Conservation (phyloP, 2,797 vertebrate genomes). For the Xenentodon cancila region DNA sequence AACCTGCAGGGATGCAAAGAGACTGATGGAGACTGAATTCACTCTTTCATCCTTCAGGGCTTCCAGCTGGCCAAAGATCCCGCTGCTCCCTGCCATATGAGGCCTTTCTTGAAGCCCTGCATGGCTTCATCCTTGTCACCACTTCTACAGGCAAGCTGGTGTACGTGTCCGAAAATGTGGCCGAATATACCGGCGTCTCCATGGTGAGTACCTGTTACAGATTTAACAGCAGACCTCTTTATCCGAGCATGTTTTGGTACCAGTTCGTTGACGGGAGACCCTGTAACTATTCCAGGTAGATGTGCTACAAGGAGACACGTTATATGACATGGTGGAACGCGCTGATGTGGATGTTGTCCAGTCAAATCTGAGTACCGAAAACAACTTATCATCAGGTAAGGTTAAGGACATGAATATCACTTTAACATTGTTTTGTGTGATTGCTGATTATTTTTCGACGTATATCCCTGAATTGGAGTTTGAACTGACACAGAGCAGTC, state of each 20-base stretch:
- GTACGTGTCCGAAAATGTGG: conserved; percentile 87
- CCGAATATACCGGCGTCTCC: conserved; percentile 83
- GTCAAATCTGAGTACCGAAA: conserved; percentile 69
- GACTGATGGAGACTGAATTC: conserved; percentile 33
- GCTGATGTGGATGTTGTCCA: conserved; percentile 53
- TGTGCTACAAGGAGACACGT: conserved; percentile 19
- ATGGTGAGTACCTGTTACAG: conserved; percentile 80
- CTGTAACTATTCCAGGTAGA: conserved; percentile 12
- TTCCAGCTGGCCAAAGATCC: conserved; percentile 29
- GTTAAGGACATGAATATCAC: conserved; percentile 54
- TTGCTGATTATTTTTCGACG: too few species aligned
- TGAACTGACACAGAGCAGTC: too few species aligned
- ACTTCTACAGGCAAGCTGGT: conserved; percentile 80
- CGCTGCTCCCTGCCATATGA: conserved; percentile 49
- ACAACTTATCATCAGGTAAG: conserved; percentile 70
- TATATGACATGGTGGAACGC: conserved; percentile 49
- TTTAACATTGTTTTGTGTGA: neutral
- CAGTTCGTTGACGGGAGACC: neutral
- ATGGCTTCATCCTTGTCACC: conserved; percentile 85
- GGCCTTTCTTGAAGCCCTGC: conserved; percentile 82
- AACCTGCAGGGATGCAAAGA: conserved; percentile 21
- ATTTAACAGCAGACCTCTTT: too few species aligned
- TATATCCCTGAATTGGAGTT: too few species aligned
- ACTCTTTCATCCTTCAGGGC: conserved; percentile 48
- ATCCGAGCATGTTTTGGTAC: neutral